Evolutionary conservation across 2,888 invertebrate genomes (phyloP), one percentile per base, ranked within the genome.

Genomic region (Philhelius pedissequus): DNA sequence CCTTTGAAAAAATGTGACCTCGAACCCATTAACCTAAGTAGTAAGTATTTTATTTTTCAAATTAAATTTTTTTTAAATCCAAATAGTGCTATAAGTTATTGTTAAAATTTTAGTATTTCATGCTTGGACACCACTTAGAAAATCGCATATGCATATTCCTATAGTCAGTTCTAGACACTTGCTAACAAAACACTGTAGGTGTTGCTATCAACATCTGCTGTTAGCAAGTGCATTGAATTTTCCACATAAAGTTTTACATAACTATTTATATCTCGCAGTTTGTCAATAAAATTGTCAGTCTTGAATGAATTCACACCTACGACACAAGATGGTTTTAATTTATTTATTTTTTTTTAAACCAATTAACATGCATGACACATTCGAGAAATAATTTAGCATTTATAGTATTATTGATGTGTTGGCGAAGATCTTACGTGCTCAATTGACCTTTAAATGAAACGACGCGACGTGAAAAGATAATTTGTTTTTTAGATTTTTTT

Each of bases 301-400:
- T 62, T 62, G 62, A 62, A 62, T 62, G 62, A 62, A 30, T 62
- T 27, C 62, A 43, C 62, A 43, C 62, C 62, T 43, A 60, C 62
- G 27, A n/a, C n/a, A n/a, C n/a, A n/a, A 30, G 43, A 15, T 62
- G 3, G 18, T 30, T 60, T 30, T 18, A 62, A 43, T 62, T 15
- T 62, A 43, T 27, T 27, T 60, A 15, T 62, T 7, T 43, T 52
- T 22, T 15, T 30, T 30, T 4, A 13, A 62, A 30, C n/a, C 22
- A 62, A 62, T 62, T 62, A 43, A 43, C 62, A 62, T 43, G 43
- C 13, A 30, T 62, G 62, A 62, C 62, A 62, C 27, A 43, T 62
- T 43, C 18, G 52, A 52, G n/a, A 58, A 27, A 7, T 7, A 43
- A 62, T 62, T 62, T 62, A 62, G 18, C 8, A n/a, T 58, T 7